Base-by-base conservation (phyloP, 2,113 vertebrate species). In the Phalacrocorax carbo region DNA sequence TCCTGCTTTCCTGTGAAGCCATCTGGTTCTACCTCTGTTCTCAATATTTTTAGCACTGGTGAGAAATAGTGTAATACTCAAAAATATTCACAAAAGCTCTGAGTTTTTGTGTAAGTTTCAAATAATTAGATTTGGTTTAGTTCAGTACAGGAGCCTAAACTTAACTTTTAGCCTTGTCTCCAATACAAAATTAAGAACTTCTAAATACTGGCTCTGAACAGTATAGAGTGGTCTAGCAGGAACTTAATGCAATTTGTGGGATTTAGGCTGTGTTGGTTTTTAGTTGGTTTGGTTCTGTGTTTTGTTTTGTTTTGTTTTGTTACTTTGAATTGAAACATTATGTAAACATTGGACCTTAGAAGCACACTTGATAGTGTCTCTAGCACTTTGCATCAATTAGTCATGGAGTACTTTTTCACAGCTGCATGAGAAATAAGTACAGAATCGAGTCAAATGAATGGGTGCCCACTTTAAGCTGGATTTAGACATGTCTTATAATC, bases 21-120 rank as follows among this genome's bases (percentile, higher is more conserved):
- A 84, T 86, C 90, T 93, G 71, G 26, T 88, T 94, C 84, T 95
- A 68, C 51, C 42, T 88, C 71, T 83, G 38, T 86, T 93, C 61
- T 83, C 51, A 58, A 18, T 88, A 86, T 78, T 95, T 92, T 86
- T 92, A 77, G 48, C 29, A 32, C 26, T 73, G 20, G 4, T 92
- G 29, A 88, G 29, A 82, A 83, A 58, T 15, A 40, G 7, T 60
- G 57, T 82, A 44, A 54, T 65, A 46, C 25, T 78, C 55, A 90
- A 1, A 1, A 92, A 70, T 90, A 58, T 62, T 90, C 65, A 68
- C 23, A 62, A 66, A 90, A 83, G 6, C 20, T 40, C 17, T 11
- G n/a, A 70, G 5, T 2, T 71, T 94, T 77, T 75, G 9, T 70
- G 12, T 52, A 60, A 57, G 40, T 90, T 86, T 86, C 15, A 55